phyloP scores from a whole-genome alignment of 1,140 invertebrate species.

The Drosophila guanche region DNA sequence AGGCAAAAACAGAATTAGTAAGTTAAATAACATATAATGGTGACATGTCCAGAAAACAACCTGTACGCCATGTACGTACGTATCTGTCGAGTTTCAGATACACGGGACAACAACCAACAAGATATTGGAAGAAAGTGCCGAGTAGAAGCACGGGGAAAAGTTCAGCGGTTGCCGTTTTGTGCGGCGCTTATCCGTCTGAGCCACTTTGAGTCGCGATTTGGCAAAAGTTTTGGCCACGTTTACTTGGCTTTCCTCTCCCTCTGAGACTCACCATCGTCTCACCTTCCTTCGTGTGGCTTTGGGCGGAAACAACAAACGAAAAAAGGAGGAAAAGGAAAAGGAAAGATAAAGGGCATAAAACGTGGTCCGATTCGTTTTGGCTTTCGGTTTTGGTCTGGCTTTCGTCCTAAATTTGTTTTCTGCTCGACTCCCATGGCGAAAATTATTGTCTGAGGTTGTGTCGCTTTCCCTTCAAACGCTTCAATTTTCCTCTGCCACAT shows the following conservation, averaged over 20 bases:
- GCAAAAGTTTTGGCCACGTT: slow-evolving; percentile 66
- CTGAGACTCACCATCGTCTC: background rate
- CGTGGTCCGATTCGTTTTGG: background rate
- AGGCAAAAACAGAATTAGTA: slow-evolving; percentile 20
- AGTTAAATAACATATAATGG: slow-evolving; percentile 32
- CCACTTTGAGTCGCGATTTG: slow-evolving; percentile 64
- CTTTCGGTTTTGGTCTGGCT: background rate
- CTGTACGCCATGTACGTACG: slow-evolving; percentile 30
- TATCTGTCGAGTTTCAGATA: slow-evolving; percentile 49
- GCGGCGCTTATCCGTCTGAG: slow-evolving; percentile 70
- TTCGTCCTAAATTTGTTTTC: slow-evolving; percentile 10
- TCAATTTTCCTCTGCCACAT: slow-evolving; percentile 55
- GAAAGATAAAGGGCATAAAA: slow-evolving; percentile 25
- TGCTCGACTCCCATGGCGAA: slow-evolving; percentile 37
- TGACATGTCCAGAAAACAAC: slow-evolving; percentile 24
- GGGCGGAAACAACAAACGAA: slow-evolving; percentile 38
- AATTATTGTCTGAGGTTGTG: slow-evolving; percentile 69
- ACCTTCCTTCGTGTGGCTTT: slow-evolving; percentile 27
- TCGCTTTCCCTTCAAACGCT: slow-evolving; percentile 47
- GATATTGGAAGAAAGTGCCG: slow-evolving; percentile 2
- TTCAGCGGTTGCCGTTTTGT: slow-evolving; percentile 64
- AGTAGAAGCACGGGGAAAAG: slow-evolving; percentile 40
- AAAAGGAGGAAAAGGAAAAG: background rate
- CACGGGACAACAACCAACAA: slow-evolving; percentile 28
- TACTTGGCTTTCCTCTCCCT: slow-evolving; percentile 24